Evolutionary conservation across 2,113 vertebrate genomes (phyloP).

Genomic region (Macrotis lagotis): DNA sequence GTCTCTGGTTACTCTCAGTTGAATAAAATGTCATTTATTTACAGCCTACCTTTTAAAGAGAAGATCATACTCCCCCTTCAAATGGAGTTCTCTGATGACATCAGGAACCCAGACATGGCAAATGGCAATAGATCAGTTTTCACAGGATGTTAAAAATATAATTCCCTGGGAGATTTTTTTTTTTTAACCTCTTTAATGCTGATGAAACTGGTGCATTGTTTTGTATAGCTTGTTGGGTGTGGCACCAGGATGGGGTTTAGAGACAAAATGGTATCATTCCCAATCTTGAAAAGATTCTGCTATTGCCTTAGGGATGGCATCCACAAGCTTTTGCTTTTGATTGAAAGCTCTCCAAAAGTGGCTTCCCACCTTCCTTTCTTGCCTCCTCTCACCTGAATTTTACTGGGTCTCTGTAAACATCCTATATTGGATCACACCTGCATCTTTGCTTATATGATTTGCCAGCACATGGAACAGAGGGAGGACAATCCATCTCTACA

Average conservation of each 20-base stretch:
- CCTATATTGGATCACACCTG: not conserved
- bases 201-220: not conserved
- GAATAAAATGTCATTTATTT: conserved; percentile 50
- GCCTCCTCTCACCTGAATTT: not conserved
- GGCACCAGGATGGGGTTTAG: not conserved
- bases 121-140: not conserved
- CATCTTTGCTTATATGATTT: not conserved
- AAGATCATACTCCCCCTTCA: conserved; percentile 2
- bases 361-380: not conserved
- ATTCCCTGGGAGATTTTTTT: not conserved
- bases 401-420: not conserved
- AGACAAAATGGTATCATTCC: not conserved
- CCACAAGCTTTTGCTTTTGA: not conserved
- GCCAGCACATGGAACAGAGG: not conserved
- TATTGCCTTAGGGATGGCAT: not conserved
- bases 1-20: conserved; percentile 53
- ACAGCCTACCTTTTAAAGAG: conserved; percentile 39
- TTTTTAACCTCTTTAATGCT: not conserved
- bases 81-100: conserved; percentile 1
- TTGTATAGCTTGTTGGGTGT: not conserved
- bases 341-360: not conserved
- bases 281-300: not conserved
- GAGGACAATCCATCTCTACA: not conserved
- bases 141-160: conserved; percentile 15
- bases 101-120: not conserved